Evolutionary conservation across 2,113 vertebrate species (phyloP).

Genomic region (Arizona elegans): DNA sequence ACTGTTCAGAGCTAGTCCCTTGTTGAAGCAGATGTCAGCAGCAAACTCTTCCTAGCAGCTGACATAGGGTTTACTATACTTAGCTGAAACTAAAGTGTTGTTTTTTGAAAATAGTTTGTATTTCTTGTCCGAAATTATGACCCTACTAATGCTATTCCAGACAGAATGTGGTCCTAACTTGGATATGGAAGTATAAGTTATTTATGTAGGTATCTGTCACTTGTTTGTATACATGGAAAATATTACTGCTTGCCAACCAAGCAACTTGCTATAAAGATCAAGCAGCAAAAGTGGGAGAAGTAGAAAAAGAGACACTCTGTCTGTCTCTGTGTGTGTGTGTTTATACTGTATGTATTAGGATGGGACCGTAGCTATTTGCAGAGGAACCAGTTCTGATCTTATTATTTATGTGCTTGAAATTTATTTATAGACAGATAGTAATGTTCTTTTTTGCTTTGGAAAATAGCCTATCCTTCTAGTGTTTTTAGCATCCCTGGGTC

Average conservation of each 20-base stretch:
- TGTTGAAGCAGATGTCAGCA: background rate
- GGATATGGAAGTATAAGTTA: no score
- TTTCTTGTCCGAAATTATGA: background rate
- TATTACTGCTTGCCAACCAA: background rate
- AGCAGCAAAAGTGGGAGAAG: background rate
- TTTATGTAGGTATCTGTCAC: background rate
- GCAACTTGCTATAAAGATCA: background rate
- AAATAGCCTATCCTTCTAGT: slow-evolving; percentile 1
- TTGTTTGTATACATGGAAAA: background rate
- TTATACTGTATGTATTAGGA: background rate
- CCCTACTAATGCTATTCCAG: background rate
- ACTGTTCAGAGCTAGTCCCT: background rate
- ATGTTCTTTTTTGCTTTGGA: slow-evolving; percentile 47
- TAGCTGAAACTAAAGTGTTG: background rate
- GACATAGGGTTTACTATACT: background rate
- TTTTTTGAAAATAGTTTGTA: background rate
- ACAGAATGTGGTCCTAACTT: background rate
- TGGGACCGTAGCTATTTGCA: background rate
- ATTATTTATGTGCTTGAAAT: slow-evolving; percentile 8
- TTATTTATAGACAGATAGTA: slow-evolving; percentile 62
- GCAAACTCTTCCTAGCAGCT: background rate
- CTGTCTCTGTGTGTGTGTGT: background rate
- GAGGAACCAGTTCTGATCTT: background rate
- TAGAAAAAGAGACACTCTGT: background rate
- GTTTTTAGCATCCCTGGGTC: accelerated